Conservation (phyloP, 1,140 invertebrate species). For the Drosophila arizonae region DNA sequence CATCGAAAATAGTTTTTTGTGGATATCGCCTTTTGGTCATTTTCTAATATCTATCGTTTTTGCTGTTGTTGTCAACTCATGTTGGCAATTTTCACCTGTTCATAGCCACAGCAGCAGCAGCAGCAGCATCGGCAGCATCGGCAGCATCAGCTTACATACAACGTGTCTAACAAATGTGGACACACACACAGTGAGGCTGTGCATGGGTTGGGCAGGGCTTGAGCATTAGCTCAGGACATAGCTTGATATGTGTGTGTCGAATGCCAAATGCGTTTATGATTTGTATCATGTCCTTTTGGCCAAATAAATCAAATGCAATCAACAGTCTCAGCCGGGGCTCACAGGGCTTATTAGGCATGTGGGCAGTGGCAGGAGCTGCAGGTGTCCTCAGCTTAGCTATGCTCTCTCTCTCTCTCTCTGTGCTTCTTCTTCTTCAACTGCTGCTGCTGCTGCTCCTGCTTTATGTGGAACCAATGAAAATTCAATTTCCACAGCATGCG, state of each 20-base stretch:
- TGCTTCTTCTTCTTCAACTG: neutral
- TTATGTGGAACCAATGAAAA: conserved; percentile 53
- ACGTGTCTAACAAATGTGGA: conserved; percentile 62
- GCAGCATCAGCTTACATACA: conserved; percentile 46
- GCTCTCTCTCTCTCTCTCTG: neutral
- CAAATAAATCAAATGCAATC: conserved; percentile 80
- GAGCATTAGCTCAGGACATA: conserved; percentile 11
- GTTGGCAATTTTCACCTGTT: conserved; percentile 77
- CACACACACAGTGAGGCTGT: conserved; percentile 29
- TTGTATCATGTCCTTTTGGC: conserved; percentile 68
- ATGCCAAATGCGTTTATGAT: conserved; percentile 74
- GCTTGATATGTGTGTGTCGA: conserved; percentile 25
- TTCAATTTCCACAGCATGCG: conserved; percentile 68
- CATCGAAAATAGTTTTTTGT: conserved; percentile 76
- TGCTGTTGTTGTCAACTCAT: conserved; percentile 71
- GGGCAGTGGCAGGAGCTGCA: conserved; percentile 2
- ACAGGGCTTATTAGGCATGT: conserved; percentile 54
- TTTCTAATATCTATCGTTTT: conserved; percentile 47
- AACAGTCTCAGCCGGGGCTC: conserved; percentile 50
- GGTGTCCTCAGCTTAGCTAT: neutral
- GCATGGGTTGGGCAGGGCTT: neutral
- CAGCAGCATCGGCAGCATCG: conserved; percentile 8
- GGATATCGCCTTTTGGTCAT: conserved; percentile 57
- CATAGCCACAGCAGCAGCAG: conserved; percentile 49
- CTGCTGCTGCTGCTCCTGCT: conserved; percentile 16